Evolutionary conservation across 2,888 invertebrate species (phyloP).

Genomic region (Agonopterix arenella): DNA sequence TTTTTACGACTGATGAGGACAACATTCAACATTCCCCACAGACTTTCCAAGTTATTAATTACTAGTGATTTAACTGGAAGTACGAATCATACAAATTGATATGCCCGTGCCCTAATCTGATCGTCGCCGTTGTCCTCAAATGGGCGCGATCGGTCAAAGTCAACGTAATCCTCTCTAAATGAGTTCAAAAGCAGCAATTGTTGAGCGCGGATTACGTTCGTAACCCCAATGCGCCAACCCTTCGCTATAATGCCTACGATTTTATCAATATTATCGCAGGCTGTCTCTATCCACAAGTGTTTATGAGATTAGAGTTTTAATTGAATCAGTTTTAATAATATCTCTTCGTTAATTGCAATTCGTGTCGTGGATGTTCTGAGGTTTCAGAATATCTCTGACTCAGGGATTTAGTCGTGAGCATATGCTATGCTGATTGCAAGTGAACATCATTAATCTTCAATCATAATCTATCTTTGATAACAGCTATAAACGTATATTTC

Average conservation of each 20-base stretch:
- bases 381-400: no score
- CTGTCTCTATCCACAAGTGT: no score
- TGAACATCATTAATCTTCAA: no score
- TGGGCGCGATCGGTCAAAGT: slow-evolving; percentile 63
- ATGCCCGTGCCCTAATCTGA: slow-evolving; percentile 41
- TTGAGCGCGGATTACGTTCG: slow-evolving; percentile 21
- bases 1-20: slow-evolving; percentile 2
- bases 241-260: no score
- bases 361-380: no score
- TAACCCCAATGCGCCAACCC: not conserved
- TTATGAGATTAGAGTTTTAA: no score
- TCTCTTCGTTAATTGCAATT: not conserved
- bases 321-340: not conserved
- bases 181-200: slow-evolving; percentile 65
- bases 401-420: no score
- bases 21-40: no score
- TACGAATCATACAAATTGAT: slow-evolving; percentile 42
- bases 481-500: no score
- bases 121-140: slow-evolving; percentile 36
- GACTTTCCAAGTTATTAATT: slow-evolving; percentile 21
- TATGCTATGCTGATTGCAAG: no score
- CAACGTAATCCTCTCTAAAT: slow-evolving; percentile 63
- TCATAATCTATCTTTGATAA: no score
- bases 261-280: no score
- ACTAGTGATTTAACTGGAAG: slow-evolving; percentile 25